Percentiles rank a stretch among this genome's conserved stretches.
phyloP scores from a whole-genome alignment of 1,140 invertebrate genomes.

The Apis cerana region DNA sequence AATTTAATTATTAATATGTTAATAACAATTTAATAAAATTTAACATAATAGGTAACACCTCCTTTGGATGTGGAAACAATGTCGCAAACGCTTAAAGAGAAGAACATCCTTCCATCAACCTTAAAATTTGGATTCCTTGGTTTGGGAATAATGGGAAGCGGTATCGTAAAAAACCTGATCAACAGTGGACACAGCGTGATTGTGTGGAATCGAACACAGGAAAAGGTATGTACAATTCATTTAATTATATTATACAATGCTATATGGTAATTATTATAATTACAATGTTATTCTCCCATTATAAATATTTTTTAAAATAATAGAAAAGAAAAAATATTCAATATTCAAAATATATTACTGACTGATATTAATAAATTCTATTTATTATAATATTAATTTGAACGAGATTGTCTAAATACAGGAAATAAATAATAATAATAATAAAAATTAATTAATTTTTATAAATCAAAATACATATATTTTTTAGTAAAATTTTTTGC shows the following conservation, averaged over 20 bases:
- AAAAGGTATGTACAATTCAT: constrained; percentile 89
- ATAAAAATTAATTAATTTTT: neutral
- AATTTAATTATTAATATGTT: constrained; percentile 18
- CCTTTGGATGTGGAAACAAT: constrained; percentile 89
- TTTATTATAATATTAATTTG: too few species aligned
- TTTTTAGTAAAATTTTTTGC: neutral
- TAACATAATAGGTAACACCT: constrained; percentile 84
- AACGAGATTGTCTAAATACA: too few species aligned
- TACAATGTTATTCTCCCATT: neutral
- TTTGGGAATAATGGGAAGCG: constrained; percentile 97
- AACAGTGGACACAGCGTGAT: constrained; percentile 96
- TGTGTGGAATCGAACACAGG: constrained; percentile 95
- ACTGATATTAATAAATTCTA: too few species aligned
- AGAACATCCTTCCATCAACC: constrained; percentile 92
- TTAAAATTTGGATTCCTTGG: constrained; percentile 97
- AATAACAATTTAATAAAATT: neutral
- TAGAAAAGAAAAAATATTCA: neutral
- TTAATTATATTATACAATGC: constrained; percentile 17
- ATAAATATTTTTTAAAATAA: neutral
- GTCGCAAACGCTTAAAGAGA: constrained; percentile 90
- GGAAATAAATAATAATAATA: neutral
- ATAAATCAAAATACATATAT: neutral
- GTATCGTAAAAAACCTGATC: constrained; percentile 96
- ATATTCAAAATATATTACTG: neutral
- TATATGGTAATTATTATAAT: neutral